phyloP scores from a whole-genome alignment of 2,113 vertebrate genomes.

The Semicossyphus pulcher region DNA sequence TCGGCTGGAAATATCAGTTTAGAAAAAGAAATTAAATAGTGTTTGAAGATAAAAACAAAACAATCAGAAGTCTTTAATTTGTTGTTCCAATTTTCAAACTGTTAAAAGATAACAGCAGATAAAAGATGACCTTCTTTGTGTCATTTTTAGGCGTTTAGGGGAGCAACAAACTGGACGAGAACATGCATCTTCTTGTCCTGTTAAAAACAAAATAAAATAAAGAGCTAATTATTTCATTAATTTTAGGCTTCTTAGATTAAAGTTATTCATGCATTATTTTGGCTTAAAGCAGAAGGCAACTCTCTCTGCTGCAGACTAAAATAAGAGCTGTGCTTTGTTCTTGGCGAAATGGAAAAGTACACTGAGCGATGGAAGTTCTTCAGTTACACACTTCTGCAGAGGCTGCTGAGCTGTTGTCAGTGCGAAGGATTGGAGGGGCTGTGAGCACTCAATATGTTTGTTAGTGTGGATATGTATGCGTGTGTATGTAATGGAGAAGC shows the following conservation, averaged over 20 bases:
- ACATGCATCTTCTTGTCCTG: not conserved
- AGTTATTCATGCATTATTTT: not conserved
- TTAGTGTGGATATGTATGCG: not conserved
- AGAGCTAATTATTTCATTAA: not conserved
- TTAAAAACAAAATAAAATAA: not conserved
- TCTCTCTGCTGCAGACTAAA: slow-evolving; percentile 44
- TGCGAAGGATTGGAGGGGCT: slow-evolving; percentile 34
- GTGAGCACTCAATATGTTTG: slow-evolving; percentile 9
- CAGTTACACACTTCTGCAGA: slow-evolving; percentile 59
- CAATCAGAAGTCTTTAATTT: not conserved
- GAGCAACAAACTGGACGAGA: not conserved
- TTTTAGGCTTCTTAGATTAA: too few species aligned
- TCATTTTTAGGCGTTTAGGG: not conserved
- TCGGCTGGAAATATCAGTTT: not conserved
- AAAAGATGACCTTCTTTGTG: not conserved
- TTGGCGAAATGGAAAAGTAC: slow-evolving; percentile 52
- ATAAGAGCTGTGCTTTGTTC: slow-evolving; percentile 65
- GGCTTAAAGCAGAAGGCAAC: not conserved
- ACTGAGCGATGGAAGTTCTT: slow-evolving; percentile 51
- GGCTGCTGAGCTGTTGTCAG: slow-evolving; percentile 46
- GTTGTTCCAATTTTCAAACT: too few species aligned
- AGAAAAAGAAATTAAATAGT: not conserved
- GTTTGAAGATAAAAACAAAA: not conserved
- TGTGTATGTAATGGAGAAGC: not conserved
- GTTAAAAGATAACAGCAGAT: too few species aligned